These are phyloP conservation scores for Nyctereutes procyonoides DNA, from an alignment of 2,113 vertebrate genomes.

Conservation along the genomic window DNA sequence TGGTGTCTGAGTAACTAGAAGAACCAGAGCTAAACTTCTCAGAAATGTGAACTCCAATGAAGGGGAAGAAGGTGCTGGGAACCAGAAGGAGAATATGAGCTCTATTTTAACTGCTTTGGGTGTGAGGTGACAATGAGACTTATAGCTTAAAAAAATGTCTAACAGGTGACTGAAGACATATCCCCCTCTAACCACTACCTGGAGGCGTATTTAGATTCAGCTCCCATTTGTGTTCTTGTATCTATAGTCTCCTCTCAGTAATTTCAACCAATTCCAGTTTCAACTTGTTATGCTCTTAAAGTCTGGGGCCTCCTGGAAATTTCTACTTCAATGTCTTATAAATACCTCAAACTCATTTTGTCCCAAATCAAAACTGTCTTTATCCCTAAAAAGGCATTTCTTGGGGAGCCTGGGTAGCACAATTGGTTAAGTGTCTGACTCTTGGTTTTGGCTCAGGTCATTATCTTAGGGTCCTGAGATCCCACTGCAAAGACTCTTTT, in stretches of 20 bases:
- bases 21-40: not conserved
- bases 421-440: no score
- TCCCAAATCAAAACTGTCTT: not conserved
- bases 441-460: no score
- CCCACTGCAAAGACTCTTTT: no score
- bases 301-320: not conserved
- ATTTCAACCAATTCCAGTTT: not conserved
- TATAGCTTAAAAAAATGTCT: not conserved
- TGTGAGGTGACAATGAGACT: not conserved
- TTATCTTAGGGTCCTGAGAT: no score
- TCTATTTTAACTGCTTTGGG: not conserved
- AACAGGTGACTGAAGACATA: not conserved
- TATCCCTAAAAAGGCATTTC: not conserved
- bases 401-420: no score
- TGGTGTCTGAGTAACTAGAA: not conserved
- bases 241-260: not conserved
- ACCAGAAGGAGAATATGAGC: not conserved
- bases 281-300: not conserved
- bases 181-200: not conserved
- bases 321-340: not conserved
- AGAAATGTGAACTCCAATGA: not conserved
- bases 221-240: not conserved
- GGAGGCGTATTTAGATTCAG: not conserved
- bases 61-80: not conserved
- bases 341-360: not conserved